These are phyloP conservation scores for Rugalucina vietnamica DNA, from an alignment of 2,888 invertebrate genomes.

Conservation along the genomic window DNA sequence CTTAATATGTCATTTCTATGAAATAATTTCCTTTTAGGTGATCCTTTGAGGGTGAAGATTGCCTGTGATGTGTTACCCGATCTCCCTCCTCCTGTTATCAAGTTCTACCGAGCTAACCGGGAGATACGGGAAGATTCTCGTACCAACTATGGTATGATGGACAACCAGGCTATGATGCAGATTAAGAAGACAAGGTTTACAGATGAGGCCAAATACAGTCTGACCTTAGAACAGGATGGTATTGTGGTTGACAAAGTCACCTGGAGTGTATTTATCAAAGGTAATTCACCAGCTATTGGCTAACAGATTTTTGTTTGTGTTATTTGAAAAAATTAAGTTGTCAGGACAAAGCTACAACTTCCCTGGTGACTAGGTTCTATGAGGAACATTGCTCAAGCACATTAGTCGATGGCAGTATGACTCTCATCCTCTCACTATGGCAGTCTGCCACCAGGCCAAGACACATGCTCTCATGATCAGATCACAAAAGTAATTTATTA, in stretches of 20 bases:
- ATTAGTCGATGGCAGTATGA: no score
- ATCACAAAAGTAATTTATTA: no score
- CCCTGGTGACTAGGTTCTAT: no score
- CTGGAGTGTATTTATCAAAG: constrained; percentile 97
- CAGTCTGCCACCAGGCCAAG: no score
- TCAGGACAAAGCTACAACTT: no score
- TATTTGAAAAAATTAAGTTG: no score
- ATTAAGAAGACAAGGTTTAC: constrained; percentile 98
- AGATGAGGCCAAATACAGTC: constrained; percentile 98
- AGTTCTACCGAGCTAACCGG: constrained; percentile 94
- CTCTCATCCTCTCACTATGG: no score
- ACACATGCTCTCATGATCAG: no score
- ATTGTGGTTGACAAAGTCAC: constrained; percentile 94
- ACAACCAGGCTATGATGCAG: constrained; percentile 93
- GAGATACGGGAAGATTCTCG: constrained; percentile 98
- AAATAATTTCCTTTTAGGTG: constrained; percentile 75
- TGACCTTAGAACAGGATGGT: constrained; percentile 97
- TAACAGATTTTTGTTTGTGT: no score
- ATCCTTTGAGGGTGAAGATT: constrained; percentile 70
- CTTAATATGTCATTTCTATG: no score
- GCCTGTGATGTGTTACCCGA: constrained; percentile 89
- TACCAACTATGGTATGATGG: constrained; percentile 84
- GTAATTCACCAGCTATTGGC: no score
- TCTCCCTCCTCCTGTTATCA: constrained; percentile 94
- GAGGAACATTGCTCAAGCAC: no score